Evolutionary conservation across 2,797 vertebrate genomes (phyloP).

Genomic region (Lagocephalus sceleratus): DNA sequence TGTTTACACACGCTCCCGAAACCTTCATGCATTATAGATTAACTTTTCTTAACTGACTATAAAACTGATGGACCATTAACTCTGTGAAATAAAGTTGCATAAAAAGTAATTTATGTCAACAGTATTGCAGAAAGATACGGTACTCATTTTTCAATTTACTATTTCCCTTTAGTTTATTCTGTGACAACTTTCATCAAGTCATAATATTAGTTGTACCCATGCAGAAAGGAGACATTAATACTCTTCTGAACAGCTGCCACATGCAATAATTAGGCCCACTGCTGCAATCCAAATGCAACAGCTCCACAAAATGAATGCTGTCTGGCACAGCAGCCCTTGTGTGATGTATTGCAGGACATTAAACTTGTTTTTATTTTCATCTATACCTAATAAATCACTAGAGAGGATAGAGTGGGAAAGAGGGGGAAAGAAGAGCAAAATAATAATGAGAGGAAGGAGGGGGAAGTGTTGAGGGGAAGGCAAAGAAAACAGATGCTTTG

Average conservation of each 20-base stretch:
- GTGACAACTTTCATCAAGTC: conserved; percentile 45
- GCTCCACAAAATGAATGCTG: conserved; percentile 57
- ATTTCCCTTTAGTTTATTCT: conserved; percentile 22
- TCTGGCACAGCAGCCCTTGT: conserved; percentile 25
- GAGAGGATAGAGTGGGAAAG: not conserved
- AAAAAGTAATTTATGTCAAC: no score
- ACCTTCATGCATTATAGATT: no score
- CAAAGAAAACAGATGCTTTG: not conserved
- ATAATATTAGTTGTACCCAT: conserved; percentile 60
- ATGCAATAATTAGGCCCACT: conserved; percentile 66
- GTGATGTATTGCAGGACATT: conserved; percentile 58
- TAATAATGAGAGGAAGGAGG: conserved; percentile 4
- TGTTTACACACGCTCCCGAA: no score
- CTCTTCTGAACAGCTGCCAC: conserved; percentile 58
- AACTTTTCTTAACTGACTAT: no score
- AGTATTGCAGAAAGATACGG: not conserved
- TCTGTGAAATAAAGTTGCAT: no score
- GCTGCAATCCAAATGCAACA: conserved; percentile 51
- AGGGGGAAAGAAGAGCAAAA: not conserved
- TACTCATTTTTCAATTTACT: not conserved
- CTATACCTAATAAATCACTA: conserved; percentile 34
- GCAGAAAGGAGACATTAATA: conserved; percentile 72
- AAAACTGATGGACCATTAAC: no score
- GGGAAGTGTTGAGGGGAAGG: not conserved
- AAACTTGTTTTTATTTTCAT: conserved; percentile 56